Evolutionary conservation across 2,797 vertebrate species (phyloP).

Genomic region (Siniperca scherzeri): DNA sequence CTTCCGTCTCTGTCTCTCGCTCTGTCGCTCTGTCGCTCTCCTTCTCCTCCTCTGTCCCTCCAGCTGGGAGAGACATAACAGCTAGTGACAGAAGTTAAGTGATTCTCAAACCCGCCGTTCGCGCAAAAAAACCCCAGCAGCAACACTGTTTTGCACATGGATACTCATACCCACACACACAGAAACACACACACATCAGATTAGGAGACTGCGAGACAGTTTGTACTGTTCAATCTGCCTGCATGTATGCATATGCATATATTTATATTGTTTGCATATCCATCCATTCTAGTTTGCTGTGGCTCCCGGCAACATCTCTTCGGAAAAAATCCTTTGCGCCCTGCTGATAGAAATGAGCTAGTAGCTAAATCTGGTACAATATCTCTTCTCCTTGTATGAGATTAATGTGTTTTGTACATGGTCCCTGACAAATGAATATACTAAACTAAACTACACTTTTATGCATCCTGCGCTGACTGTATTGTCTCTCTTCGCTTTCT

Average conservation of each 20-base stretch:
- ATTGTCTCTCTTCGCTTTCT: neutral
- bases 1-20: slow-evolving; percentile 44
- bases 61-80: slow-evolving; percentile 79
- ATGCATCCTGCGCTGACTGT: neutral
- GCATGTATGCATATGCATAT: slow-evolving; percentile 30
- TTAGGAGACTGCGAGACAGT: slow-evolving; percentile 12
- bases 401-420: neutral
- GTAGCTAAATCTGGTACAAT: neutral
- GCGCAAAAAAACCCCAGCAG: slow-evolving; percentile 68
- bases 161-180: slow-evolving; percentile 52
- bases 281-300: slow-evolving; percentile 14
- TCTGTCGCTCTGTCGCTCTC: slow-evolving; percentile 28
- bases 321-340: neutral
- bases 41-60: slow-evolving; percentile 61
- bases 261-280: slow-evolving; percentile 40
- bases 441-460: neutral
- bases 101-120: slow-evolving; percentile 79
- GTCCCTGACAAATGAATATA: neutral
- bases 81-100: slow-evolving; percentile 87
- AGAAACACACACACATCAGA: slow-evolving; percentile 23
- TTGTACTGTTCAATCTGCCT: slow-evolving; percentile 3
- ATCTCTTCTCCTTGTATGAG: neutral
- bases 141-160: slow-evolving; percentile 59
- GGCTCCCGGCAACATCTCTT: slow-evolving; percentile 9
- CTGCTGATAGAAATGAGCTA: slow-evolving; percentile 2